These are phyloP conservation scores for Phalloptychus januarius DNA, from an alignment of 2,797 vertebrate genomes.

Conservation along the genomic window DNA sequence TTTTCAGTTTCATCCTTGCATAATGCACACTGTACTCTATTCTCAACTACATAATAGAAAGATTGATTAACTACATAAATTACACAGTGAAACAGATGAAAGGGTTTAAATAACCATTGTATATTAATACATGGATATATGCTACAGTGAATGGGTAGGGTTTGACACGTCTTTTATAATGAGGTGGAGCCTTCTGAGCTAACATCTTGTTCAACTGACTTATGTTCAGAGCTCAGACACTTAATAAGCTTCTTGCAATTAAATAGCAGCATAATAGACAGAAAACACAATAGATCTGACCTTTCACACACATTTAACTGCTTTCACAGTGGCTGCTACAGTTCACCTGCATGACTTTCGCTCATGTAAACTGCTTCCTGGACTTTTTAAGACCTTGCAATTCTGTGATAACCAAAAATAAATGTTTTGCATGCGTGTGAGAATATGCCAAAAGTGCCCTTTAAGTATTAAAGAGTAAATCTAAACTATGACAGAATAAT, in stretches of 20 bases:
- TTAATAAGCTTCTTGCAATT: slow-evolving; percentile 37
- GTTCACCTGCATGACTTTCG: background rate
- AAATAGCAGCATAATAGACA: background rate
- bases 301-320: background rate
- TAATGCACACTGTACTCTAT: background rate
- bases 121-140: background rate
- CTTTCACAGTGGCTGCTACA: background rate
- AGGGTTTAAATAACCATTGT: background rate
- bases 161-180: background rate
- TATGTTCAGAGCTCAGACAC: slow-evolving; percentile 15
- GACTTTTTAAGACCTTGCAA: background rate
- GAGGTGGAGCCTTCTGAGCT: background rate
- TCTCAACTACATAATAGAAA: slow-evolving; percentile 3
- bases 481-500: background rate
- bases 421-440: background rate
- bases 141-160: background rate
- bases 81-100: slow-evolving; percentile 5
- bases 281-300: background rate
- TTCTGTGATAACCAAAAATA: background rate
- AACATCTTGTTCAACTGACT: background rate
- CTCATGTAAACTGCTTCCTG: background rate
- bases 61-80: slow-evolving; percentile 1
- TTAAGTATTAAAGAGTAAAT: background rate
- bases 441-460: background rate
- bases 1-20: background rate